Base-by-base conservation (phyloP, 2,888 invertebrate genomes). In the Muscina levida region DNA sequence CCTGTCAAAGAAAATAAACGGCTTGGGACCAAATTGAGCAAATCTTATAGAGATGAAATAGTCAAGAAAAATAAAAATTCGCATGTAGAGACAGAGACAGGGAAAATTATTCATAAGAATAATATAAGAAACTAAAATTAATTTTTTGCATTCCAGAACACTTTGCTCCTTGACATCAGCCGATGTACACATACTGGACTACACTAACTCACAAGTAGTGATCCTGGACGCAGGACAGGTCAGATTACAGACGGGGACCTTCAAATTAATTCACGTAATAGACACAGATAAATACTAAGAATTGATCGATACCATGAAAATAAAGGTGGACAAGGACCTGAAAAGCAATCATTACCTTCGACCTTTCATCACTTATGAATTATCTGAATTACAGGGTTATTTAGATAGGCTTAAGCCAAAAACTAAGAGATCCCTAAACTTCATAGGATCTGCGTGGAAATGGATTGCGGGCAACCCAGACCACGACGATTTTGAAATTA, bases 261-360 rank as follows among this genome's bases (percentile, higher is more conserved):
- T 78, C 15, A 71, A 56, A 26, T 6, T 76, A 71, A 70, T 76
- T 15, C 71, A 70, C 11, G 24, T 44, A 1, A 56, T 70, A 2
- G 57, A 74, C 2, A n/a, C n/a, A 8, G 11, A 56, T 10, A 13
- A 31, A 26, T 66, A 67, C n/a, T 11, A 48, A 31, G 1, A 68
- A 1, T 1, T 48, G 0, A 57, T 67, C 31, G 13, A 51, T 11
- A 48, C n/a, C 2, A 31, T 74, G 0, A 19, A 59, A 17, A 59
- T 17, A 1, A 68, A 11, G 1, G 3, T 74, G 31, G 0, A 22
- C 22, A 2, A 39, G 1, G 31, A 48, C 13, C 11, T 68, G 11
- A 39, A n/a, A 2, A 13, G 10, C 1, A 46, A 57, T 24, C 67
- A 74, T 31, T 48, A 24, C 13, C 53, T 68, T 4, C 73, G 22